Percentiles rank a stretch among this genome's conserved stretches.
Conservation (phyloP, 2,797 vertebrate genomes). For the Aselliscus stoliczkanus region DNA sequence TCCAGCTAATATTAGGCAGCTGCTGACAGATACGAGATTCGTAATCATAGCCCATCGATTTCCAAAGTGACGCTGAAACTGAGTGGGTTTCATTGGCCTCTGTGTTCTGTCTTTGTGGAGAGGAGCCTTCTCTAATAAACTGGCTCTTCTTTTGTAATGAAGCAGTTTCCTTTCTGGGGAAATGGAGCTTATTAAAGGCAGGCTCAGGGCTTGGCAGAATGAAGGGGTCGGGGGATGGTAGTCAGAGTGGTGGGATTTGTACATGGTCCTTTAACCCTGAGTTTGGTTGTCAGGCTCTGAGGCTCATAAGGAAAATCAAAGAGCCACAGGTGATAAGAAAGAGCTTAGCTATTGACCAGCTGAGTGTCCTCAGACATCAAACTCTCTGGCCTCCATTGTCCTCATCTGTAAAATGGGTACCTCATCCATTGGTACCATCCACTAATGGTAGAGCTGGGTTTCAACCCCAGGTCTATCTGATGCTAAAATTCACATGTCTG, state of each 20-base stretch:
- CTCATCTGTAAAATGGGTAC: not conserved
- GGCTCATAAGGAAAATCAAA: not conserved
- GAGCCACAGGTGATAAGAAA: not conserved
- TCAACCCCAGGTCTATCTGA: not conserved
- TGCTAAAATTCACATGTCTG: not conserved
- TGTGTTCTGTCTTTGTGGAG: not conserved
- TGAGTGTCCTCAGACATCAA: not conserved
- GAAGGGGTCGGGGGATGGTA: accelerated
- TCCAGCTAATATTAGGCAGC: slow-evolving; percentile 6
- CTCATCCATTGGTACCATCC: not conserved
- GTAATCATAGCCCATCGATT: slow-evolving; percentile 51
- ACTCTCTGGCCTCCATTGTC: not conserved
- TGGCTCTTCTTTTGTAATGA: not conserved
- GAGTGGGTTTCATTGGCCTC: not conserved
- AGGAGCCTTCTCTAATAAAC: not conserved
- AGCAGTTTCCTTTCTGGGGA: not conserved
- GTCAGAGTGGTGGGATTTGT: not conserved
- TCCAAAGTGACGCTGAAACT: not conserved
- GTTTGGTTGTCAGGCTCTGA: not conserved
- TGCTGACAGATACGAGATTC: slow-evolving; percentile 39
- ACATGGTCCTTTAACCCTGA: not conserved
- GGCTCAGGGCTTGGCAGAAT: not conserved
- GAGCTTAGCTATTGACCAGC: not conserved
- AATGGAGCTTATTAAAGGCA: not conserved
- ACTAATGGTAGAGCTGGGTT: not conserved